Conservation (phyloP, 2,797 vertebrate genomes). For the Limosa lapponica region DNA sequence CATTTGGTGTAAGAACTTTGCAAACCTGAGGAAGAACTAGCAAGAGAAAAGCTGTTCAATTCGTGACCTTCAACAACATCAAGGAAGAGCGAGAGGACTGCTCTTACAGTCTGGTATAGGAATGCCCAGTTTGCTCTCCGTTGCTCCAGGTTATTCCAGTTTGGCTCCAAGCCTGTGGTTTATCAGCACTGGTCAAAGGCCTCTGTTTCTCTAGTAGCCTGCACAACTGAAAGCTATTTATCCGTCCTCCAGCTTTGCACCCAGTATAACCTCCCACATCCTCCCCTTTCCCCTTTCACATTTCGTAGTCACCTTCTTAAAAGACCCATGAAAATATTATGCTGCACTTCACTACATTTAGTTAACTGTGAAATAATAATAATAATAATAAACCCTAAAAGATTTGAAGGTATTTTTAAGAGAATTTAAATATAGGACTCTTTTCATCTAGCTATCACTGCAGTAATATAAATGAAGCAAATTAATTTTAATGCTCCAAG, state of each 20-base stretch:
- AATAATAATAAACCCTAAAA: slow-evolving; percentile 61
- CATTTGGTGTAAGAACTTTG: neutral
- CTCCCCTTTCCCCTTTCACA: neutral
- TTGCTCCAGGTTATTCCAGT: neutral
- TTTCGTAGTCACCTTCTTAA: neutral
- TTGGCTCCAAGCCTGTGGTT: neutral
- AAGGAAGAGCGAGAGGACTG: neutral
- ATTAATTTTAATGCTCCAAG: slow-evolving; percentile 96
- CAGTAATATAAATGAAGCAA: slow-evolving; percentile 86
- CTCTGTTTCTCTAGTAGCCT: neutral
- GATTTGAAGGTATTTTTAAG: slow-evolving; percentile 73
- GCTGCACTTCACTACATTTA: slow-evolving; percentile 43
- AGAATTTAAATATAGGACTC: slow-evolving; percentile 84
- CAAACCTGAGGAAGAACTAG: neutral
- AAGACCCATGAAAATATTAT: slow-evolving; percentile 35
- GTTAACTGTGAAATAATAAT: slow-evolving; percentile 63
- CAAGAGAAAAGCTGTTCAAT: neutral
- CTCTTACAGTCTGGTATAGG: neutral
- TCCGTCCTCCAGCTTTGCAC: neutral
- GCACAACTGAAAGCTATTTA: neutral
- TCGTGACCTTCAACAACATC: neutral
- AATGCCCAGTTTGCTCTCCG: neutral
- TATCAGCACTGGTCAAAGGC: neutral
- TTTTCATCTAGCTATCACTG: slow-evolving; percentile 85
- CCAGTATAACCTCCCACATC: neutral